phyloP scores from a whole-genome alignment of 2,113 vertebrate species.

The Scortum barcoo region DNA sequence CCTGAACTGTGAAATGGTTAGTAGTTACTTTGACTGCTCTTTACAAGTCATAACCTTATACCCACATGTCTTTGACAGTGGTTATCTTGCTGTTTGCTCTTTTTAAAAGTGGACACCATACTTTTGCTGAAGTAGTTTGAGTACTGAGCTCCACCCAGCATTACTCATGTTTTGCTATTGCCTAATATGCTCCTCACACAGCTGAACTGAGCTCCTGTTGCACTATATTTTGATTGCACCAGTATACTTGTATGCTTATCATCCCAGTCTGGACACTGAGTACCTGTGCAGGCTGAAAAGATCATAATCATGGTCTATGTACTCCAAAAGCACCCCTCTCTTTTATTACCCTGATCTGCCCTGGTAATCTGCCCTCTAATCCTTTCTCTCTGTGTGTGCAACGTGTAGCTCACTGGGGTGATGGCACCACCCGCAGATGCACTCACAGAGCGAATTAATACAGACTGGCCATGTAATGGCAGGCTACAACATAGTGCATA shows the following conservation, averaged over 20 bases:
- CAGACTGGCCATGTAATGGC: not conserved
- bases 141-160: slow-evolving; percentile 31
- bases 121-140: not conserved
- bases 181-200: slow-evolving; percentile 5
- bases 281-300: slow-evolving; percentile 37
- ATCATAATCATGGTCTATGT: slow-evolving; percentile 50
- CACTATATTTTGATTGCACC: slow-evolving; percentile 7
- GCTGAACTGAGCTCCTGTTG: slow-evolving; percentile 4
- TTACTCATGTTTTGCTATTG: slow-evolving; percentile 40
- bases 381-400: slow-evolving; percentile 46
- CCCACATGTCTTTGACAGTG: not conserved
- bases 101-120: not conserved
- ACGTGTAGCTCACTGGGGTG: slow-evolving; percentile 27
- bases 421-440: slow-evolving; percentile 24
- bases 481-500: not conserved
- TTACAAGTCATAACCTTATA: not conserved
- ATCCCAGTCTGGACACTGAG: slow-evolving; percentile 33
- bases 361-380: slow-evolving; percentile 80
- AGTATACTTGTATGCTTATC: slow-evolving; percentile 21
- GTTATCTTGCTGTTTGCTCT: not conserved
- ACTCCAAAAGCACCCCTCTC: slow-evolving; percentile 28
- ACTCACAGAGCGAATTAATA: slow-evolving; percentile 20
- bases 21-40: not conserved
- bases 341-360: slow-evolving; percentile 40
- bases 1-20: not conserved